phyloP scores from a whole-genome alignment of 2,888 invertebrate genomes.

The Zygogramma bicolorata region DNA sequence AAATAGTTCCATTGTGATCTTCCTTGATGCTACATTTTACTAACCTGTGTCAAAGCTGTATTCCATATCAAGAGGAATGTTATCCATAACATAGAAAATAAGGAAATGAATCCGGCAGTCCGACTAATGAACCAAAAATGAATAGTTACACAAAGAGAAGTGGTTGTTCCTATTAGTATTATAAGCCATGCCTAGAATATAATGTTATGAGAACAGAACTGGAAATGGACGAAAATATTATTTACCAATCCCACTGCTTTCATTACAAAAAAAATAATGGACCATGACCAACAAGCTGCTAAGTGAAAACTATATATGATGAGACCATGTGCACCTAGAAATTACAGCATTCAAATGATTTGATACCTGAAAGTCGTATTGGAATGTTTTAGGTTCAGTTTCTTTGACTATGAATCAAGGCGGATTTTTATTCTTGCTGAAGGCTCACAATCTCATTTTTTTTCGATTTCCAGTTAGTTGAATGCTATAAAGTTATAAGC shows the following conservation, averaged over 20 bases:
- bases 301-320: not conserved
- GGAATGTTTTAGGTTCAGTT: too few species aligned
- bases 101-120: not conserved
- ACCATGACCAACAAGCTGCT: conserved; percentile 1
- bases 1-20: too few species aligned
- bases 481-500: too few species aligned
- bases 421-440: too few species aligned
- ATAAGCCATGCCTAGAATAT: not conserved
- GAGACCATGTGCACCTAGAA: not conserved
- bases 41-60: not conserved
- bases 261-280: not conserved
- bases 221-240: not conserved
- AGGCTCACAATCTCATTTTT: too few species aligned
- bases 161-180: not conserved
- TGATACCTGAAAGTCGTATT: not conserved
- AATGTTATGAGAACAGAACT: too few species aligned
- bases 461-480: too few species aligned
- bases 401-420: too few species aligned
- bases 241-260: not conserved
- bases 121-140: not conserved
- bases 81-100: not conserved
- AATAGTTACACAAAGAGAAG: not conserved
- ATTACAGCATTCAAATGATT: not conserved
- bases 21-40: too few species aligned
- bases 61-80: not conserved